Conservation (phyloP, 2,797 vertebrate genomes). For the Leucoraja ocellata region DNA sequence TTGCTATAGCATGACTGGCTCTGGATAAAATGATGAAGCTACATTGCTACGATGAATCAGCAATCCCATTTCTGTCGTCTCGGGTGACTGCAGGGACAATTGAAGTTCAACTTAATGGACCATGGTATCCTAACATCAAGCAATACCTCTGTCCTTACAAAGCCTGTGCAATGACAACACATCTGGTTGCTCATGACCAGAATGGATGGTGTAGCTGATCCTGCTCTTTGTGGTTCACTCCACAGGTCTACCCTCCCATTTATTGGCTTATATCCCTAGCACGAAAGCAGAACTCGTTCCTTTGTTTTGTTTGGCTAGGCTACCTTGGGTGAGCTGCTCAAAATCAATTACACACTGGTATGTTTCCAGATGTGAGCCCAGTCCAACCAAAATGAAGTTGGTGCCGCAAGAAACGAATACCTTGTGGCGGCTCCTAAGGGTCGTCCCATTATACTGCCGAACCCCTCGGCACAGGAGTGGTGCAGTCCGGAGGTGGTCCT, state of each 20-base stretch:
- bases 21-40: neutral
- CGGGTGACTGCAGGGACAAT: neutral
- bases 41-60: neutral
- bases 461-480: no score
- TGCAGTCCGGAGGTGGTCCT: no score
- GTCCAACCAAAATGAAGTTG: neutral
- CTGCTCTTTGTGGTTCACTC: neutral
- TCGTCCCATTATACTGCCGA: no score
- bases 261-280: neutral
- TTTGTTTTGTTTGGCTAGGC: neutral
- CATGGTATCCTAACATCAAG: neutral
- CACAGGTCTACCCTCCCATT: neutral
- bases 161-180: neutral
- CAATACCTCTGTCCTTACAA: neutral
- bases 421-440: no score
- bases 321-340: neutral
- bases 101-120: neutral
- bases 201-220: neutral
- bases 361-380: neutral
- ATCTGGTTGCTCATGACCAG: neutral
- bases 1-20: neutral
- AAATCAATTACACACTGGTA: neutral
- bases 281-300: neutral
- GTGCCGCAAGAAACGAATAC: no score
- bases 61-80: neutral